These are phyloP conservation scores for Erethizon dorsatum DNA, from an alignment of 2,797 vertebrate species.

Conservation along the genomic window DNA sequence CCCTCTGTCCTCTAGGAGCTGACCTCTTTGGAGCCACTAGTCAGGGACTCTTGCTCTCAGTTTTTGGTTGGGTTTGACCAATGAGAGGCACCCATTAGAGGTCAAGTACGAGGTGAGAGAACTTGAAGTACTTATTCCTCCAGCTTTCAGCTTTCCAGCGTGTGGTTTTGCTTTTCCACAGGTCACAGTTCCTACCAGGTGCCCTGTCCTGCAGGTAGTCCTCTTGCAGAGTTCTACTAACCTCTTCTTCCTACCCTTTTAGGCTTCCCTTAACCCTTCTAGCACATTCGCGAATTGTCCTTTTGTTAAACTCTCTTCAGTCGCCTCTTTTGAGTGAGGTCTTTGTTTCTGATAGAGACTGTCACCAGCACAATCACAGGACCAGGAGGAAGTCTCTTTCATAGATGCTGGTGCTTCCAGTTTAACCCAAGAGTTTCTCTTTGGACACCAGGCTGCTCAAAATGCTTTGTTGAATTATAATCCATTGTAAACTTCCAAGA, in stretches of 20 bases:
- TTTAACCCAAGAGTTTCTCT: background rate
- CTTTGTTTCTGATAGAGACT: background rate
- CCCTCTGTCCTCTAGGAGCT: background rate
- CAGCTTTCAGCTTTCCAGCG: background rate
- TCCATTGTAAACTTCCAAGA: background rate
- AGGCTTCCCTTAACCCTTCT: background rate
- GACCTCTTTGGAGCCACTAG: background rate
- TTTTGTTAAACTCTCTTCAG: background rate
- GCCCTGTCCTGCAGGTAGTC: background rate
- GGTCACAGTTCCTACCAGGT: background rate
- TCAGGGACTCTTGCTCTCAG: background rate
- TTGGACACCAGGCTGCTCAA: background rate
- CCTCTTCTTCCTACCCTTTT: background rate
- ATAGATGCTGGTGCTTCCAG: background rate
- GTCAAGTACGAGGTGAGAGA: background rate
- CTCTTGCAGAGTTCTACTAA: background rate
- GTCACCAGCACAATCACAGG: background rate
- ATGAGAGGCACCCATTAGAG: background rate
- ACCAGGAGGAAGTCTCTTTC: background rate
- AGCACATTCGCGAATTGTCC: background rate
- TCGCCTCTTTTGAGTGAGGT: background rate
- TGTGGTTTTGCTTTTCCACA: background rate
- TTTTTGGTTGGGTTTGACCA: background rate
- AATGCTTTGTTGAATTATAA: slow-evolving; percentile 8
- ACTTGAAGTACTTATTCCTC: background rate